These are phyloP conservation scores for Macrosiphum euphorbiae DNA, from an alignment of 2,888 invertebrate species.

Conservation along the genomic window DNA sequence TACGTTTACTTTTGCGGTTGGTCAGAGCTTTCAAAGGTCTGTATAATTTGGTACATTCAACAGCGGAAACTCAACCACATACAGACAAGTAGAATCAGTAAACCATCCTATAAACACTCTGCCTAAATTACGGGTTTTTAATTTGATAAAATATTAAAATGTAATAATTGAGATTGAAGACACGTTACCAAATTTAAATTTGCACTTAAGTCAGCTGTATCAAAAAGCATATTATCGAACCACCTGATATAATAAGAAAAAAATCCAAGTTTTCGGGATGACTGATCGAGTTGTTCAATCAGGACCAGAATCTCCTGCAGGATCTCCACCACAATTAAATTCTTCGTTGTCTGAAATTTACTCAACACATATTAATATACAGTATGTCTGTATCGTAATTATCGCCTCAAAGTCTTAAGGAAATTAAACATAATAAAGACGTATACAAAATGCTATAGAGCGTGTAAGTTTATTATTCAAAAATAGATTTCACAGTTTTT, in stretches of 20 bases:
- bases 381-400: too few relatives aligned
- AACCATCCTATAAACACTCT: neutral
- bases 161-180: neutral
- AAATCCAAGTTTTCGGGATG: neutral
- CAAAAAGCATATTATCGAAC: neutral
- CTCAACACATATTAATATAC: too few relatives aligned
- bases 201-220: neutral
- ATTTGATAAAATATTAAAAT: neutral
- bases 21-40: neutral
- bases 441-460: neutral
- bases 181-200: neutral
- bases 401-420: too few relatives aligned
- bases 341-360: too few relatives aligned
- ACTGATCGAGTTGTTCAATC: neutral
- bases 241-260: neutral
- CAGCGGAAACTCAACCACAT: neutral
- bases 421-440: too few relatives aligned
- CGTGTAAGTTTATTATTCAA: too few relatives aligned
- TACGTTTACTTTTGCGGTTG: neutral
- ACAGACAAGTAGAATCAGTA: neutral
- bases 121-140: neutral
- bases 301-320: too few relatives aligned
- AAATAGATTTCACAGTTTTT: too few relatives aligned
- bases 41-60: neutral
- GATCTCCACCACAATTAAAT: too few relatives aligned